These are phyloP conservation scores for Ischnura elegans DNA, from an alignment of 2,888 invertebrate species.

Conservation along the genomic window DNA sequence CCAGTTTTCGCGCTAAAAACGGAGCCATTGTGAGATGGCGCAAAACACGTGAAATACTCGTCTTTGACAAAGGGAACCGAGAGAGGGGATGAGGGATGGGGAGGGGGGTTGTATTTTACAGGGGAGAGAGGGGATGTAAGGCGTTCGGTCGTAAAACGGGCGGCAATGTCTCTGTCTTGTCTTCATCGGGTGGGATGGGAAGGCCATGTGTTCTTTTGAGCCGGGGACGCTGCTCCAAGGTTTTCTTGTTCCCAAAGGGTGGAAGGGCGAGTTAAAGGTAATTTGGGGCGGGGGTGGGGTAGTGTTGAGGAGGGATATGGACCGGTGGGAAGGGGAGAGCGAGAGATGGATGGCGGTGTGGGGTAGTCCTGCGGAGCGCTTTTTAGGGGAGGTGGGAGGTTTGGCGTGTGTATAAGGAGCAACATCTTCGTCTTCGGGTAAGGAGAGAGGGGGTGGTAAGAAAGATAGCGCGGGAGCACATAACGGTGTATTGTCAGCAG, in stretches of 20 bases:
- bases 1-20: conserved; percentile 53
- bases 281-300: conserved; percentile 18
- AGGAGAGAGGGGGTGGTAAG: neutral
- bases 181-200: neutral
- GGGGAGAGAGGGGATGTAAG: neutral
- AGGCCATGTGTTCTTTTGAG: conserved; percentile 64
- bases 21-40: conserved; percentile 61
- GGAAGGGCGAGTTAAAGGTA: conserved; percentile 55
- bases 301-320: neutral
- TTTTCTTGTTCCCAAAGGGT: conserved; percentile 20
- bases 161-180: conserved; percentile 36
- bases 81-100: neutral
- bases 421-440: neutral
- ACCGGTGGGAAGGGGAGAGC: too few species aligned
- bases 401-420: neutral
- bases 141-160: conserved; percentile 65
- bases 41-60: conserved; percentile 65
- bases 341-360: neutral
- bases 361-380: neutral
- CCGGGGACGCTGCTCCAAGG: conserved; percentile 34
- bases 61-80: conserved; percentile 59
- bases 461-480: conserved; percentile 32
- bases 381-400: neutral
- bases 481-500: conserved; percentile 37
- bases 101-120: neutral